Conservation (phyloP, 2,888 invertebrate genomes). For the Caenorhabditis uteleia region DNA sequence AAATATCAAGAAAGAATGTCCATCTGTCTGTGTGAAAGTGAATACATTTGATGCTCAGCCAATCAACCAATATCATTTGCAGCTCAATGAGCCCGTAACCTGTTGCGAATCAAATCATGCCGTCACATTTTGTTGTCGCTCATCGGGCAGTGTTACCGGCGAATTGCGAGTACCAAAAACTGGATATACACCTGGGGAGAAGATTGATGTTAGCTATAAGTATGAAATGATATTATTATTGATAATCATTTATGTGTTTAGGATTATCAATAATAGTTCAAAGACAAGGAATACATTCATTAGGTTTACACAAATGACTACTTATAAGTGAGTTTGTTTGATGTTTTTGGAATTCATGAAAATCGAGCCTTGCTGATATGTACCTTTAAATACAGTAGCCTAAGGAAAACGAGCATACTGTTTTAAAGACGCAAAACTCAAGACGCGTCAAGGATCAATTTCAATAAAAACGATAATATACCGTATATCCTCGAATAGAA, state of each 20-base stretch:
- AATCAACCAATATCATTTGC: conserved; percentile 4
- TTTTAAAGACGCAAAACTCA: too few relatives aligned
- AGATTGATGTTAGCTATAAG: conserved; percentile 41
- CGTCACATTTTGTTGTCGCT: conserved; percentile 63
- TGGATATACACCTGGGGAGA: conserved; percentile 67
- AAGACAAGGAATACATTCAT: conserved; percentile 25
- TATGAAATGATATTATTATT: conserved; percentile 3
- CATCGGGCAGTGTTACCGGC: conserved; percentile 58
- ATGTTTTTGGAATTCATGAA: not conserved
- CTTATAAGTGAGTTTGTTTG: conserved; percentile 36
- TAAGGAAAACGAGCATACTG: too few relatives aligned
- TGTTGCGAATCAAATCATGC: conserved; percentile 58
- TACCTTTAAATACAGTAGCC: too few relatives aligned
- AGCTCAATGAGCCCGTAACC: conserved; percentile 58
- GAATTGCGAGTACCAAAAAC: conserved; percentile 57
- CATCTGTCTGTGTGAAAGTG: not conserved
- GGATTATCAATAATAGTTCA: conserved; percentile 44
- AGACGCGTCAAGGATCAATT: too few relatives aligned
- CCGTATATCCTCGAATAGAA: too few relatives aligned
- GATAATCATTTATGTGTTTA: conserved; percentile 9
- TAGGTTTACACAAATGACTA: conserved; percentile 42
- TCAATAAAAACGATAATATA: too few relatives aligned
- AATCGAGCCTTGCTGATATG: not conserved
- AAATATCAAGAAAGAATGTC: not conserved
- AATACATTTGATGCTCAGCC: not conserved